Percentiles rank a stretch among this genome's conserved stretches.
These are phyloP conservation scores for Corapipo altera DNA, from an alignment of 2,113 vertebrate species.

Conservation along the genomic window DNA sequence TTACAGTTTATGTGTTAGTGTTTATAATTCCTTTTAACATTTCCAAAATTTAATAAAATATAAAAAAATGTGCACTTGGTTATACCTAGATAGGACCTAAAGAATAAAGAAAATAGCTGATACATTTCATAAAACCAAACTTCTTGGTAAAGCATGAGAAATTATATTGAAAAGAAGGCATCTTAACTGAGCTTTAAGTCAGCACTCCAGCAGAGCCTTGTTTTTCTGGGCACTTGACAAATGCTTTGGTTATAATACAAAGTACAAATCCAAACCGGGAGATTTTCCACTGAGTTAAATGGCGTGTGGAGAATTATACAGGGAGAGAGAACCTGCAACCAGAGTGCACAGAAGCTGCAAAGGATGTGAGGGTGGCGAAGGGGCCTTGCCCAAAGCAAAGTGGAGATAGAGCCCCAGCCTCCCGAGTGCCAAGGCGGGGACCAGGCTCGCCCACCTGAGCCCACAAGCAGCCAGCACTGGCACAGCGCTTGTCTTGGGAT, in stretches of 20 bases:
- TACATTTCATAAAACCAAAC: neutral
- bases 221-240: neutral
- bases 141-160: neutral
- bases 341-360: neutral
- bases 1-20: neutral
- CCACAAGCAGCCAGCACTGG: neutral
- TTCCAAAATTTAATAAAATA: neutral
- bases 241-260: neutral
- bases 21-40: neutral
- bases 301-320: neutral
- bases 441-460: rapidly evolving
- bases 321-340: neutral
- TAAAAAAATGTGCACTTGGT: neutral
- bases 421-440: rapidly evolving
- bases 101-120: neutral
- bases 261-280: neutral
- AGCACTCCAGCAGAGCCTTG: neutral
- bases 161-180: neutral
- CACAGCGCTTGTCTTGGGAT: rapidly evolving
- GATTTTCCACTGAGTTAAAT: neutral
- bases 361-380: rapidly evolving
- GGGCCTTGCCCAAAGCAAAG: neutral
- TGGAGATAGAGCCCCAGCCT: neutral
- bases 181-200: neutral
- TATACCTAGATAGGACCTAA: neutral